Evolutionary conservation across 2,888 invertebrate species (phyloP).

Genomic region (Oligia fasciuncula): DNA sequence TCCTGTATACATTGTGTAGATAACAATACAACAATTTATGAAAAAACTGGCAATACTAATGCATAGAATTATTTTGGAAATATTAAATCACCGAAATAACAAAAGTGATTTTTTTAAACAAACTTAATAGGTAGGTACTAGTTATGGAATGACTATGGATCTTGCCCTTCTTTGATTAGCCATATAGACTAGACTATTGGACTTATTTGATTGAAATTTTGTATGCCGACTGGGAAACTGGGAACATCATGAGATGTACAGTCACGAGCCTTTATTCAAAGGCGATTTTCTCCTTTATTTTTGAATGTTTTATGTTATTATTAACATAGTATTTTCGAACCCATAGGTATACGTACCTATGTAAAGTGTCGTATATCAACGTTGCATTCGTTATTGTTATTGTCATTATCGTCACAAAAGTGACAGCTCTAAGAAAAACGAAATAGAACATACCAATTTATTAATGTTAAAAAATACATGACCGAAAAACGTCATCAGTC

Average conservation of each 20-base stretch:
- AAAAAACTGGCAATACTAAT: background rate
- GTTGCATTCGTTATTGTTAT: no score
- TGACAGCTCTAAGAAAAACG: background rate
- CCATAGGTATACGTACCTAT: no score
- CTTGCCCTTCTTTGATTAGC: background rate
- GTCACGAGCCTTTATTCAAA: no score
- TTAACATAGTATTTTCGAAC: no score
- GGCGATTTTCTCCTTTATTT: no score
- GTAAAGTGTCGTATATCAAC: no score
- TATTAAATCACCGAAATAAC: background rate
- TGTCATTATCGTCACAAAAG: no score
- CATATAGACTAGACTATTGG: background rate
- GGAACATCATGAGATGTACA: background rate
- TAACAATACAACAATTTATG: background rate
- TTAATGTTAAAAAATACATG: background rate
- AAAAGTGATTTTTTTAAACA: background rate
- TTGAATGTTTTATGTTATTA: no score
- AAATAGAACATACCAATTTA: background rate
- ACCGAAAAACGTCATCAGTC: slow-evolving; percentile 2
- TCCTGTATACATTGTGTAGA: background rate
- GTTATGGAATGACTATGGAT: background rate
- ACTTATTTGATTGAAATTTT: background rate
- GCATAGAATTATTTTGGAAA: background rate
- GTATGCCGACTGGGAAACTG: background rate
- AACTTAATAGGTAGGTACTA: background rate